Base-by-base conservation (phyloP, 2,113 vertebrate genomes). In the Tragulus kanchil region DNA sequence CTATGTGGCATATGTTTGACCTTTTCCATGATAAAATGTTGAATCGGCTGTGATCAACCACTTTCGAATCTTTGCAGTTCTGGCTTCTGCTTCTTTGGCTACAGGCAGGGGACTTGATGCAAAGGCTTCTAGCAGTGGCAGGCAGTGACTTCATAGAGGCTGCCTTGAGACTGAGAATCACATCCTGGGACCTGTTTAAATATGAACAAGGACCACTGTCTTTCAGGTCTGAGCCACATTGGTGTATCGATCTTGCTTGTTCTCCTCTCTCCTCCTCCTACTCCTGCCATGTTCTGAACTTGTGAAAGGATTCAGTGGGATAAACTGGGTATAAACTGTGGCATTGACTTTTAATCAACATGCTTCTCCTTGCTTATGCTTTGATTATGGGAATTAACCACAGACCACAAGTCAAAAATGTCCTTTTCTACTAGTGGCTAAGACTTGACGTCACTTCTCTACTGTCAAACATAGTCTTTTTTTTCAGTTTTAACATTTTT, bases 381-480 rank as follows among this genome's bases (percentile, higher is more conserved):
- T 36, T 85, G 81, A 87, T 94, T 94, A 65, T 97, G 67, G 82
- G 67, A 88, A 52, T 73, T 65, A 96, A 92, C 50, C 78, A 75
- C 6, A 62, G 56, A 62, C 52, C 48, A 59, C 15, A 91, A 64
- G 61, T 65, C 67, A 73, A 54, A 79, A 67, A 12, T 50, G 4
- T 36, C 64, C 14, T 77, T 58, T 81, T 75, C 3, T 19, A 56
- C 64, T 36, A 75, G 48, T 56, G 65, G 31, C 19, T 89, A 59
- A 78, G 48, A 73, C 12, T 83, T 86, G 48, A 93, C 7, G 59
- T 86, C n/a, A 86, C 15, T 71, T 96, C 45, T 90, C n/a, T 14
- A 45, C 56, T 21, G n/a, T 15, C 10, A 85, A 92, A 84, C 15
- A 42, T 54, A 31, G 50, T 78, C 26, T n/a, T n/a, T n/a, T 19